These are phyloP conservation scores for Sebastes kiyomatsui DNA, from an alignment of 2,797 vertebrate species.

Conservation along the genomic window DNA sequence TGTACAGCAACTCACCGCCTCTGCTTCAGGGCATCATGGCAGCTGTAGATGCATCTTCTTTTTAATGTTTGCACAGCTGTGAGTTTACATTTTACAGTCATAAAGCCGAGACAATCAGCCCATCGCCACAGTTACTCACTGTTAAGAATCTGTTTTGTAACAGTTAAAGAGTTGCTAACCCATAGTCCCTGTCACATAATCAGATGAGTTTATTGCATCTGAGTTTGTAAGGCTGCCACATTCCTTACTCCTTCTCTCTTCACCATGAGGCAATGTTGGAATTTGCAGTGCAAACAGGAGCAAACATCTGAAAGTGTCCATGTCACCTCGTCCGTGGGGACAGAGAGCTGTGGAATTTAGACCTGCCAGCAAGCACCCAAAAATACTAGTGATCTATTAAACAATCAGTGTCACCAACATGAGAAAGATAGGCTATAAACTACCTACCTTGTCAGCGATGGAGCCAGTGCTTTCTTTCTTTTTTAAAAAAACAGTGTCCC, in stretches of 20 bases:
- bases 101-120: conserved; percentile 8
- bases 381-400: conserved; percentile 15
- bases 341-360: conserved; percentile 67
- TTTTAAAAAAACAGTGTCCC: not conserved
- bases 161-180: conserved; percentile 24
- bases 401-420: not conserved
- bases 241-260: conserved; percentile 65
- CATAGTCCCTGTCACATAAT: conserved; percentile 45
- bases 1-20: not conserved
- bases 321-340: conserved; percentile 60
- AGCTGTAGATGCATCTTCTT: conserved; percentile 36
- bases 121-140: conserved; percentile 45
- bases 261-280: conserved; percentile 74
- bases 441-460: not conserved
- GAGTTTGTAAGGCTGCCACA: conserved; percentile 57
- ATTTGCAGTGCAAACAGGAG: conserved; percentile 75
- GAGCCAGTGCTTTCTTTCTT: not conserved
- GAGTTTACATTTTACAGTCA: conserved; percentile 68
- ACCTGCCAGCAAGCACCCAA: conserved; percentile 3
- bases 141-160: conserved; percentile 53
- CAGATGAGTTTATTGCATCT: conserved; percentile 67
- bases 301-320: conserved; percentile 66
- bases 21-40: not conserved
- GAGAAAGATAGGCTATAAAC: not conserved
- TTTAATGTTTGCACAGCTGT: conserved; percentile 49